Evolutionary conservation across 2,797 vertebrate genomes (phyloP).

Genomic region (Onychomys arenicola): DNA sequence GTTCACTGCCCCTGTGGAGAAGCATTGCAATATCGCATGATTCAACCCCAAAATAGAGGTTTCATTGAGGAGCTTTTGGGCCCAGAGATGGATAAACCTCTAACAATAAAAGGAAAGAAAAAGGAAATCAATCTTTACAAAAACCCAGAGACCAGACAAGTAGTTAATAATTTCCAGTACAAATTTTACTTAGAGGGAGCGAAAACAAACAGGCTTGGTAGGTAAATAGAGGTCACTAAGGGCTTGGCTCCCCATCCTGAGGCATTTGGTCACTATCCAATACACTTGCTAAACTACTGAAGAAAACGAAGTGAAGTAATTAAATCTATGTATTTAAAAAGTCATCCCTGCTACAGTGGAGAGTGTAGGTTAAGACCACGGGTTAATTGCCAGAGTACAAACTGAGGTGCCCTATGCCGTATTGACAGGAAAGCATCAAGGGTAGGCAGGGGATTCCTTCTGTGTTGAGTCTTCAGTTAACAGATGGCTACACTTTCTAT

Average conservation of each 20-base stretch:
- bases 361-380: background rate
- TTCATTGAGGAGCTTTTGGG: background rate
- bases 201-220: background rate
- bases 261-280: conserved; percentile 22
- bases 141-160: background rate
- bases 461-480: conserved; percentile 32
- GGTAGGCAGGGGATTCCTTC: conserved; percentile 4
- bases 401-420: background rate
- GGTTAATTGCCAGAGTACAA: conserved; percentile 4
- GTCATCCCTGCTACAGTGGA: background rate
- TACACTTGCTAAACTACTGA: background rate
- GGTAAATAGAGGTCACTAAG: background rate
- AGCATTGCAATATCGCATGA: background rate
- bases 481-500: background rate
- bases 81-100: background rate
- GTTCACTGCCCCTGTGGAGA: conserved; percentile 1
- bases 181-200: conserved; percentile 43
- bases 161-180: background rate
- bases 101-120: background rate
- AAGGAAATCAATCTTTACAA: background rate
- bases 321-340: conserved; percentile 49
- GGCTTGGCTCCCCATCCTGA: background rate
- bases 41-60: background rate
- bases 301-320: conserved; percentile 10
- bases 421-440: background rate